Base-by-base conservation (phyloP, 2,113 vertebrate species). In the Hoplias malabaricus region DNA sequence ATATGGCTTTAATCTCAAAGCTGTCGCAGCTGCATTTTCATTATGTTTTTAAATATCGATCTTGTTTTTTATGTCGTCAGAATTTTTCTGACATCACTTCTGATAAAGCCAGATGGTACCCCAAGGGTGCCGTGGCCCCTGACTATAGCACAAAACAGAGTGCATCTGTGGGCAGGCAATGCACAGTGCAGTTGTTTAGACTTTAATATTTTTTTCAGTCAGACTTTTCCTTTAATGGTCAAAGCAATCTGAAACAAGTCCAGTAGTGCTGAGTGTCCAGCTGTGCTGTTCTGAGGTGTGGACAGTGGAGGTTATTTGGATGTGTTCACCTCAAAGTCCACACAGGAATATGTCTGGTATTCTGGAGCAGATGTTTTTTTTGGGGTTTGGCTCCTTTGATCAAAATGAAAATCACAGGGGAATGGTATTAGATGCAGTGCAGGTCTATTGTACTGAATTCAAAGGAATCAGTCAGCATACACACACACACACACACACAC, bases 331-430 rank as follows among this genome's bases (percentile, higher is more conserved):
- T 71, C 5, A 54, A 40, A 46, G 66, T 10, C 54, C 69, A 61
- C 63, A 13, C 50, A 74, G 65, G 78, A 69, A 59, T 59, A 21
- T 11, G 67, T 50, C 67, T 66, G 82, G 72, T 71, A 78, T 75
- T 78, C 80, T 66, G 66, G 59, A 69, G 69, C 82, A 83, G 75
- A 83, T 83, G 82, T 77, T 78, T 80, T 63, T 62, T 75, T 78
- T 75, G 74, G 62, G n/a, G 75, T 63, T 70, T 54, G 82, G 65
- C 27, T 61, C 75, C 79, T 82, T 83, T 83, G 75, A 83, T 83
- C 46, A 63, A 74, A 77, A 69, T 78, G 31, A 69, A 80, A 74
- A 59, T 69, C 38, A 38, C 63, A 59, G 38, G 67, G 74, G 78
- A 77, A 50, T 33, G 48, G 42, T 73, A 69, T 73, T 59, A 48